phyloP scores from a whole-genome alignment of 2,888 invertebrate genomes.

The Oscheius sp. region DNA sequence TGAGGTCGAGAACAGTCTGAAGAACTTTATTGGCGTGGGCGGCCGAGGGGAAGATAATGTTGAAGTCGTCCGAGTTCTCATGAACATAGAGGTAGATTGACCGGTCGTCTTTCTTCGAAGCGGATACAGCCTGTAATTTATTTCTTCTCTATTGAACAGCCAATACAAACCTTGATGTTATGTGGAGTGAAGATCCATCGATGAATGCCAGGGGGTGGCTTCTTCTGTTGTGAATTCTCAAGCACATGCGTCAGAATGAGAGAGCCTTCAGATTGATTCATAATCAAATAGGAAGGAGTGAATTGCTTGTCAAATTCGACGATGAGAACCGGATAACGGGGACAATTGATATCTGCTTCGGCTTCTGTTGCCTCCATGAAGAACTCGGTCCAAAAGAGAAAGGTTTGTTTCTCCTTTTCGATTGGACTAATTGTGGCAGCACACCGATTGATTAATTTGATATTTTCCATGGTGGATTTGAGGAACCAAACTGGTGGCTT shows the following conservation, averaged over 20 bases:
- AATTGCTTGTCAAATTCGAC: constrained; percentile 86
- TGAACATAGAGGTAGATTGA: constrained; percentile 96
- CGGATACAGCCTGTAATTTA: constrained; percentile 77
- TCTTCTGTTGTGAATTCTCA: constrained; percentile 64
- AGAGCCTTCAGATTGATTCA: constrained; percentile 91
- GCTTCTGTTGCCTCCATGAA: constrained; percentile 89
- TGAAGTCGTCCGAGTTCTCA: constrained; percentile 97
- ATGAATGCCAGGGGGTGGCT: constrained; percentile 63
- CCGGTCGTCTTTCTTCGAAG: constrained; percentile 93
- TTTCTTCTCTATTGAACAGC: too few relatives aligned
- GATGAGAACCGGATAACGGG: constrained; percentile 75
- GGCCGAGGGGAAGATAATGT: constrained; percentile 93
- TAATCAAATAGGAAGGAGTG: constrained; percentile 93
- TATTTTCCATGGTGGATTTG: constrained; percentile 95
- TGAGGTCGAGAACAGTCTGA: constrained; percentile 53
- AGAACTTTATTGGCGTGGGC: constrained; percentile 74
- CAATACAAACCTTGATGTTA: constrained; percentile 76
- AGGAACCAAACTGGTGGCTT: constrained; percentile 75
- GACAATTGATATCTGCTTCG: constrained; percentile 76
- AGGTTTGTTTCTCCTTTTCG: constrained; percentile 58
- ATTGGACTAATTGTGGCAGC: constrained; percentile 62
- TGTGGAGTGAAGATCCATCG: constrained; percentile 92
- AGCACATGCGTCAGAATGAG: constrained; percentile 85
- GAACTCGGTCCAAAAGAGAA: constrained; percentile 80
- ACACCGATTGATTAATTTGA: constrained; percentile 87